A percentile compares a stretch with the other conserved stretches of the same genome.
Evolutionary conservation across 2,113 vertebrate genomes (phyloP).

Genomic region (Scartelaos histophorus): DNA sequence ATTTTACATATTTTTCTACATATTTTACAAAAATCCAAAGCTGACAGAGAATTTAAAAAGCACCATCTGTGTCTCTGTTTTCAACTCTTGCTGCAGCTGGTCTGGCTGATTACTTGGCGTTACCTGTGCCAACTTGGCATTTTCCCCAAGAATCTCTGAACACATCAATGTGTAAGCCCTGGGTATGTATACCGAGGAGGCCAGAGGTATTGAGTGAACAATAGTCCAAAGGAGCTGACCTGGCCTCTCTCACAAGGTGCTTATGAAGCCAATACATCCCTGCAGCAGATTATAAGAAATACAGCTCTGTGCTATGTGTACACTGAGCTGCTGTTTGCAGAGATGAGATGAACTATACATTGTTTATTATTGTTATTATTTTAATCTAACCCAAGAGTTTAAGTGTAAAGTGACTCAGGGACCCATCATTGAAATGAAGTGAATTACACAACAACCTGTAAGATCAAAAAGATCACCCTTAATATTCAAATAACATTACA

Average conservation of each 20-base stretch:
- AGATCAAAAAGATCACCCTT: not conserved
- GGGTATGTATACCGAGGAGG: conserved; percentile 34
- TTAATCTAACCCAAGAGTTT: not conserved
- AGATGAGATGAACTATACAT: not conserved
- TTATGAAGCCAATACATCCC: conserved; percentile 29
- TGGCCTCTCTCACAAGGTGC: conserved; percentile 30
- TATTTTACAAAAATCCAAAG: conserved; percentile 1
- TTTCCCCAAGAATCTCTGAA: conserved; percentile 25
- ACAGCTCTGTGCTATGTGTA: not conserved
- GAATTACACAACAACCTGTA: not conserved
- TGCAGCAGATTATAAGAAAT: conserved; percentile 11
- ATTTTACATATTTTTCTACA: not conserved
- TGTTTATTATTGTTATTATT: not conserved
- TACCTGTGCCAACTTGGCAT: conserved; percentile 44
- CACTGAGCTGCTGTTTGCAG: not conserved
- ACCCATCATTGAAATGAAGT: not conserved
- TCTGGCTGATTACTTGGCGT: conserved; percentile 35
- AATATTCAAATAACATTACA: not conserved
- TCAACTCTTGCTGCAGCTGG: not conserved
- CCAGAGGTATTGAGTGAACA: conserved; percentile 38
- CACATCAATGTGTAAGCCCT: conserved; percentile 29
- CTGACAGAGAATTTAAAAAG: not conserved
- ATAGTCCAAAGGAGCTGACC: conserved; percentile 49
- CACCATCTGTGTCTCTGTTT: conserved; percentile 11
- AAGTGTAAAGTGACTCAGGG: not conserved